Base-by-base conservation (phyloP, 2,888 invertebrate genomes). In the Noctua janthe region DNA sequence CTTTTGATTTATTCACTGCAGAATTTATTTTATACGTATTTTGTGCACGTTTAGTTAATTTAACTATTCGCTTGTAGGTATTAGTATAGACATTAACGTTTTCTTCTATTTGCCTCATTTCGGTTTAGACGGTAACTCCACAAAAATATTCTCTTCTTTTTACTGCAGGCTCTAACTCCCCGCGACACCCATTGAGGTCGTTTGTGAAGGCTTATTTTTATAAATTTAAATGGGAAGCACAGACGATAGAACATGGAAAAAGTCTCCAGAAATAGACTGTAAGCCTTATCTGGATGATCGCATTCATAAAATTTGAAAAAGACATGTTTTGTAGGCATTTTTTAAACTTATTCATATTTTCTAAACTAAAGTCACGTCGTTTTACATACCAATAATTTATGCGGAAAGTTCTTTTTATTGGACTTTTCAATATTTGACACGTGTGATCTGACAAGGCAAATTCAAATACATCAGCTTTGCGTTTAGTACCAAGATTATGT, bases 341-440 rank as follows among this genome's bases (percentile, higher is more conserved):
- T 29, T 23, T 62, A 8, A 73, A 73, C 39, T 64, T 73, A 3
- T n/a, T 29, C 39, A 73, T 73, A 20, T 73, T 73, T 11, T 62
- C 4, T 39, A 39, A 39, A 39, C 62, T 20, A n/a, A 15, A 47
- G 11, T 73, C 62, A 3, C 62, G 43, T 20, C 62, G 29, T 73
- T 47, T 43, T n/a, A 62, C 15, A 47, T 47, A 39, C 39, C 6
- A 73, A 4, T 47, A 23, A 29, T 64, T 64, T 39, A 74, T 20
- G 17, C 2, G 13, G 6, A 6, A 74, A 20, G 29, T 64, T 20
- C 6, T 62, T 74, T 74, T 64, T 56, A 49, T 29, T 29, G 29
- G 29, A 29, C 29, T 1, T 29, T 29, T 29, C 29, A 29, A 29
- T 29, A 29, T 29, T 35, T 74, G 64, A 49, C 56, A 54, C 10